Conservation (phyloP, 2,888 invertebrate species). For the Psylliodes chrysocephalus region DNA sequence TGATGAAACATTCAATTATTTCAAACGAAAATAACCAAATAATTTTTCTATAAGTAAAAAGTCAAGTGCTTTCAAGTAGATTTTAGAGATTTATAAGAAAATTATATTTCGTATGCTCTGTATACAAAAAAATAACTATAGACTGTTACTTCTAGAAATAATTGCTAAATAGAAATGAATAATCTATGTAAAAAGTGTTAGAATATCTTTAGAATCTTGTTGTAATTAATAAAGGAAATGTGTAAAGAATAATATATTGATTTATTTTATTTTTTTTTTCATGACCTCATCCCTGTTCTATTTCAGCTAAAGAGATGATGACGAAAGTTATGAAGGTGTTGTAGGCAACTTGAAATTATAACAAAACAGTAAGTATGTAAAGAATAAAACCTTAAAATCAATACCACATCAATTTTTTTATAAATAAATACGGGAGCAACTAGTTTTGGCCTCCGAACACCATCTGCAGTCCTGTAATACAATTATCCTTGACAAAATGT, state of each 20-base stretch:
- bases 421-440: no score
- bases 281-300: no score
- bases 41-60: conserved; percentile 1
- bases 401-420: no score
- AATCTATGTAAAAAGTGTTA: conserved; percentile 40
- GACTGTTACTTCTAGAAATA: conserved; percentile 53
- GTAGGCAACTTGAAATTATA: no score
- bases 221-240: conserved; percentile 48
- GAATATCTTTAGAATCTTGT: conserved; percentile 49
- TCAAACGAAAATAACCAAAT: not conserved
- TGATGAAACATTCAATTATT: not conserved
- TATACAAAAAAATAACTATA: conserved; percentile 49
- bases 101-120: conserved; percentile 52
- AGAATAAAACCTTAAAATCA: no score
- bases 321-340: no score
- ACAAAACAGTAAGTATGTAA: no score
- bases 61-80: conserved; percentile 8
- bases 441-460: no score
- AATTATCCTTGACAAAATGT: no score
- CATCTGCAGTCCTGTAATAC: no score
- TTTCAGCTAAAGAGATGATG: no score
- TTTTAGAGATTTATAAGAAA: conserved; percentile 19
- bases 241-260: conserved; percentile 25
- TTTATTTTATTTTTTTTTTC: no score
- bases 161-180: conserved; percentile 47